Conservation (phyloP, 53 echinoderm and acorn worm species). For the Holothuria scabra region DNA sequence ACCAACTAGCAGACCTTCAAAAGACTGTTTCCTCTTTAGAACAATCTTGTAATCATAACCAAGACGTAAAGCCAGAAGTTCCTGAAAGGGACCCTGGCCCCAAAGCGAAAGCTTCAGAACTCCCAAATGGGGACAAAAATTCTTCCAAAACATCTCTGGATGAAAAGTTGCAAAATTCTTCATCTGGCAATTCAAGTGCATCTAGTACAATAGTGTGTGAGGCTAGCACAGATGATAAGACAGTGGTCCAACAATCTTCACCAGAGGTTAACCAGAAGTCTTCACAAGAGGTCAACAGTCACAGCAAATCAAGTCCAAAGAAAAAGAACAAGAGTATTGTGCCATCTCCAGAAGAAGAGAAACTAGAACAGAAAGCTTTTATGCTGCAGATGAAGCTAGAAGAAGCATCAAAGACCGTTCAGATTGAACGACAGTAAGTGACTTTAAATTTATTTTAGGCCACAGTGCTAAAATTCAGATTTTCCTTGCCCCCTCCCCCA, state of each 20-base stretch:
- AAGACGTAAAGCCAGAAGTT: not conserved
- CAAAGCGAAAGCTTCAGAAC: not conserved
- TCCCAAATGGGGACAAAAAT: slow-evolving; percentile 5
- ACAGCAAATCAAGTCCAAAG: slow-evolving; percentile 26
- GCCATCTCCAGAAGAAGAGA: slow-evolving; percentile 80
- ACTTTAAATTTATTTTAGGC: too few relatives aligned
- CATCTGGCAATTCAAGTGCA: slow-evolving; percentile 41
- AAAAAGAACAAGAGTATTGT: slow-evolving; percentile 64
- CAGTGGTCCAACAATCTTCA: not conserved
- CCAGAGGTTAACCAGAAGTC: not conserved
- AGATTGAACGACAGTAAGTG: slow-evolving; percentile 94
- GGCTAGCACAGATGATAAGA: not conserved
- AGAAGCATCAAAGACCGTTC: slow-evolving; percentile 89
- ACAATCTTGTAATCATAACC: not conserved
- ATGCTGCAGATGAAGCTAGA: slow-evolving; percentile 92
- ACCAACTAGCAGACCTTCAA: slow-evolving; percentile 33
- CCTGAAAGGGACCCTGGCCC: slow-evolving; percentile 19
- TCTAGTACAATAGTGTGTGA: slow-evolving; percentile 38
- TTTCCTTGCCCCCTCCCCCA: too few relatives aligned
- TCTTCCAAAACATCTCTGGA: not conserved
- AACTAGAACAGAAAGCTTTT: slow-evolving; percentile 76
- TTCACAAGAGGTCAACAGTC: not conserved
- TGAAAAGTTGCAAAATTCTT: slow-evolving; percentile 29
- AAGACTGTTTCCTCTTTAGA: not conserved
- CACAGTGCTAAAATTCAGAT: too few relatives aligned